A percentile compares a stretch with the other conserved stretches of the same genome.
Conservation (phyloP, 2,113 vertebrate genomes). For the Damaliscus lunatus region DNA sequence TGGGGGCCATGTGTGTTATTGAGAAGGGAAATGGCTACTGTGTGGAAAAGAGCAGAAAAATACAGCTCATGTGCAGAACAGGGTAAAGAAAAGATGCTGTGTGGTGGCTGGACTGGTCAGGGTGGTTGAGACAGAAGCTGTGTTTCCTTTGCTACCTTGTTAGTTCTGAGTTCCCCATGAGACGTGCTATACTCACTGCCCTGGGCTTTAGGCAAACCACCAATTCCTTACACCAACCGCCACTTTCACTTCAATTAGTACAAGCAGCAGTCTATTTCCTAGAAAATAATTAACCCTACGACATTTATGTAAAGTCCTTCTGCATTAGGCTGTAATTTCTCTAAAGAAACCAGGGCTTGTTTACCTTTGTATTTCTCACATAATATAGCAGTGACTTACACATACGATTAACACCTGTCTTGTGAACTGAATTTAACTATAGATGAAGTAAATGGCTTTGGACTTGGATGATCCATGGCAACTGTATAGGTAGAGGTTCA, state of each 20-base stretch:
- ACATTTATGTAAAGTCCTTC: background rate
- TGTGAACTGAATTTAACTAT: background rate
- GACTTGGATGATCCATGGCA: background rate
- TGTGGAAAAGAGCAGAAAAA: background rate
- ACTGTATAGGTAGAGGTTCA: background rate
- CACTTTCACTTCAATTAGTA: slow-evolving; percentile 1
- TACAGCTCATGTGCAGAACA: background rate
- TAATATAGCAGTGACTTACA: background rate
- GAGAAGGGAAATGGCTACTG: background rate
- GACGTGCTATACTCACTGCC: background rate
- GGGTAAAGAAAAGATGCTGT: background rate
- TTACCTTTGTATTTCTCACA: background rate
- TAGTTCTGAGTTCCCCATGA: background rate
- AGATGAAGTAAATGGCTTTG: background rate
- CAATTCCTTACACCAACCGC: background rate
- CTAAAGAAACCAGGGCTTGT: background rate
- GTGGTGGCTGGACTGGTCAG: background rate
- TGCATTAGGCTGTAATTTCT: background rate
- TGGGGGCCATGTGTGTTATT: background rate
- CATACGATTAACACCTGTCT: background rate
- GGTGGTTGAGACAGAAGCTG: background rate
- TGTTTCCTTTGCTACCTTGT: background rate
- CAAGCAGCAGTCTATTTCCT: background rate
- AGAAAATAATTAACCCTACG: background rate
- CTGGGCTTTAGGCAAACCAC: background rate